Percentiles rank a stretch among this genome's conserved stretches.
phyloP scores from a whole-genome alignment of 2,113 vertebrate species.

The Porphyrio hochstetteri region DNA sequence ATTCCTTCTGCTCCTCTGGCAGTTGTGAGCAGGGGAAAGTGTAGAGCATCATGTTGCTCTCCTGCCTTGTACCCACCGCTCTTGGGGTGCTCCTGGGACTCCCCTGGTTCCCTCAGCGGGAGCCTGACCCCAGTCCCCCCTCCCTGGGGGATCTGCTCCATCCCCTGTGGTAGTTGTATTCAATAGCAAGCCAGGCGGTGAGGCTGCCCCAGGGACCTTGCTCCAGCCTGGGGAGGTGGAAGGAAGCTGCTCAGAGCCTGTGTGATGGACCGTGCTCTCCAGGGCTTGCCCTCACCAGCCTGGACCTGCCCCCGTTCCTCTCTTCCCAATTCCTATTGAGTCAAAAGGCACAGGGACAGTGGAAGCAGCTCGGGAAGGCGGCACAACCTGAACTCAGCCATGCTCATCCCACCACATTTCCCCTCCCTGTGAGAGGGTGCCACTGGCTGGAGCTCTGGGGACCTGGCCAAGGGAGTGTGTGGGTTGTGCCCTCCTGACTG shows the following conservation, averaged over 20 bases:
- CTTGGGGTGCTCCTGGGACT: rapidly evolving
- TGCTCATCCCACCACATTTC: neutral
- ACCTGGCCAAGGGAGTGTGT: neutral
- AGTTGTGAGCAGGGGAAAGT: neutral
- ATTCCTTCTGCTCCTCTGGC: neutral
- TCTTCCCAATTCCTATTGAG: neutral
- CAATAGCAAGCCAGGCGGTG: neutral
- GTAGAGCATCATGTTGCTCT: neutral
- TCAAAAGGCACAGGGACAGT: neutral
- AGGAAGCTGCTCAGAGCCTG: neutral
- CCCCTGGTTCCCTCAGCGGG: neutral
- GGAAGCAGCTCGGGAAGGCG: neutral
- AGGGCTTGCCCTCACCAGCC: neutral
- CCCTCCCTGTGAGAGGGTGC: neutral
- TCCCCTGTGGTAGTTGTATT: neutral
- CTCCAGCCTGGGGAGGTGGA: neutral
- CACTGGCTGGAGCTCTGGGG: rapidly evolving
- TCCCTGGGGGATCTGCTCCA: neutral
- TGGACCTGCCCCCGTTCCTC: neutral
- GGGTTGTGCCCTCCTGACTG: neutral
- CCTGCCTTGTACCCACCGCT: neutral
- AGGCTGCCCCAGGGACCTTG: neutral
- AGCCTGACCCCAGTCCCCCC: neutral
- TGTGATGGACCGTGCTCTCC: neutral
- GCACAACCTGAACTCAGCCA: neutral